Percentiles rank a stretch among this genome's conserved stretches.
These are phyloP conservation scores for Nowickia ferox DNA, from an alignment of 2,888 invertebrate genomes.

Conservation along the genomic window DNA sequence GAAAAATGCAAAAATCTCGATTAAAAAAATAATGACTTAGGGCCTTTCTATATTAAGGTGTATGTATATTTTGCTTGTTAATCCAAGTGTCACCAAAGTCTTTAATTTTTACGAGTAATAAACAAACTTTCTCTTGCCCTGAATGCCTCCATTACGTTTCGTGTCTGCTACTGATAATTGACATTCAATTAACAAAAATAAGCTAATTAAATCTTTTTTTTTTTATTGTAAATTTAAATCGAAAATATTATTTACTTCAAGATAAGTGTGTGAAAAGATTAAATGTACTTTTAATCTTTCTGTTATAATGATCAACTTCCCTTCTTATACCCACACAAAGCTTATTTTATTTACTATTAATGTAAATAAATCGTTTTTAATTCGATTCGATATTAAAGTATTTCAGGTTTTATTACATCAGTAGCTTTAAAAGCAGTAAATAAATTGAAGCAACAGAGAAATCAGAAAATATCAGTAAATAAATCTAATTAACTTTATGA, in stretches of 20 bases:
- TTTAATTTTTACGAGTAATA: background rate
- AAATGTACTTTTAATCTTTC: background rate
- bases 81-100: conserved; percentile 1
- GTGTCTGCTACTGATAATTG: conserved; percentile 32
- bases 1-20: too few relatives aligned
- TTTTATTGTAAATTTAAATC: conserved; percentile 15
- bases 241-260: conserved; percentile 1
- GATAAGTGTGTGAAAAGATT: conserved; percentile 17
- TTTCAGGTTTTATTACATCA: background rate
- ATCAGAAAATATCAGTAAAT: background rate
- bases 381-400: background rate
- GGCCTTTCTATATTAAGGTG: too few relatives aligned
- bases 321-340: background rate
- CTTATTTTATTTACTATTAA: background rate
- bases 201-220: conserved; percentile 50
- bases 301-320: background rate
- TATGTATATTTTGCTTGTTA: too few relatives aligned
- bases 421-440: background rate
- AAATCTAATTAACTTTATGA: background rate
- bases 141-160: conserved; percentile 16
- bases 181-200: conserved; percentile 48
- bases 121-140: conserved; percentile 37
- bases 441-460: background rate
- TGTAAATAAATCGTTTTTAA: background rate
- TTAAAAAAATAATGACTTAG: too few relatives aligned